Base-by-base conservation (phyloP, 2,113 vertebrate species). In the Pollachius pollachius region DNA sequence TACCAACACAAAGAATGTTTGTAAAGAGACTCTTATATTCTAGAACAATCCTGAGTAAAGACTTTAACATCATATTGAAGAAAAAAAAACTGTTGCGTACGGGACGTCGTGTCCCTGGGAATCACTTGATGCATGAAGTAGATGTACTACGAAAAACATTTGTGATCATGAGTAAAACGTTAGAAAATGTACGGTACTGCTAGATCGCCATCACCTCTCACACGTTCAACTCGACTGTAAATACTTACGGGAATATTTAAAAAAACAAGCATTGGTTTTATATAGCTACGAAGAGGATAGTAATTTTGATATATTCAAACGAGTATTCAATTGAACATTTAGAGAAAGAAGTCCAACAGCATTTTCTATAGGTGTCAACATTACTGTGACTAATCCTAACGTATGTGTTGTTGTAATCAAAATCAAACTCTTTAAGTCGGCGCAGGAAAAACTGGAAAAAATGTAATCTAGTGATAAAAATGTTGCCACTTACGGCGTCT, bases 291-390 rank as follows among this genome's bases (percentile, higher is more conserved):
- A 86, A 88, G 85, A 88, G 75, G 71, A 85, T 76, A 87, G 87
- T 90, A 80, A 87, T 91, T 92, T 91, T 90, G 88, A 90, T 91
- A 90, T 88, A 87, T 85, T 81, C 74, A 48, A 48, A 48, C 41
- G 41, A 48, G 41, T 48, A 48, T 48, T 48, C 41, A 48, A 48
- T 48, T 48, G 41, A 48, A 48, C 41, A 48, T 85, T 88, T 84
- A 89, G 87, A 78, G 75, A 65, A 56, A 78, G 73, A 48, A 48
- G 12, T 84, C 75, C 79, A 70, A 84, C 82, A 76, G 84, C 88
- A 85, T 89, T 90, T 90, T 89, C 83, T 89, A 89, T 88, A 78
- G 77, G 79, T 87, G 87, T 90, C 81, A 73, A 48, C 41, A 48
- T 48, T 48, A 48, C 41, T 13, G 41, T 48, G 41, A 48, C 41